Evolutionary conservation across 2,888 invertebrate species (phyloP), one percentile per base, ranked within the genome.

Genomic region (Quadriops clusia): DNA sequence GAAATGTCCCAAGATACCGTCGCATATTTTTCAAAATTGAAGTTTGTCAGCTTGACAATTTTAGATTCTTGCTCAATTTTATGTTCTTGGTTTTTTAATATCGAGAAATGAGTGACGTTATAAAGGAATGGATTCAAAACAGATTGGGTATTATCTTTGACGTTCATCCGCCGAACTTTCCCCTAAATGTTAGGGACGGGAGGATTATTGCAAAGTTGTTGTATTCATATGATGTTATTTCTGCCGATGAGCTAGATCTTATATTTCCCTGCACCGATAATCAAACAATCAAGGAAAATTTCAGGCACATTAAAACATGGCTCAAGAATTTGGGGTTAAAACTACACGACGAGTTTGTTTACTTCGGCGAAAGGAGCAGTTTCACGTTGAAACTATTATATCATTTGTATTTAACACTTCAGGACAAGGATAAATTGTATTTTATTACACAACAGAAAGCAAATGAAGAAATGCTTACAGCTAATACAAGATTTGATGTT

Each of bases 41-140:
- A n/a, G n/a, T n/a, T n/a, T n/a, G n/a, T n/a, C n/a, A n/a, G n/a
- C n/a, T n/a, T n/a, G n/a, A n/a, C n/a, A n/a, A n/a, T n/a, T n/a
- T n/a, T n/a, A n/a, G n/a, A n/a, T n/a, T n/a, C n/a, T n/a, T n/a
- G n/a, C n/a, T n/a, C n/a, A n/a, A n/a, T n/a, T n/a, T n/a, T n/a
- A n/a, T n/a, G n/a, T n/a, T n/a, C n/a, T n/a, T n/a, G n/a, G n/a
- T n/a, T n/a, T n/a, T n/a, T n/a, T n/a, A n/a, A n/a, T n/a, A n/a
- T 21, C 21, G 11, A 21, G 11, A 5, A n/a, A 38, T 34, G 32
- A 14, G 31, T 14, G 26, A 36, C 27, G 62, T 72, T 46, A 56
- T 76, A 40, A 65, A 67, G 49, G 64, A 65, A 47, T 77, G 76
- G 77, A 47, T 77, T 12, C 61, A 66, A 17, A 63, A 68, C 35